Base-by-base conservation (phyloP, 2,888 invertebrate genomes). In the Lasioglossum lativentre region DNA sequence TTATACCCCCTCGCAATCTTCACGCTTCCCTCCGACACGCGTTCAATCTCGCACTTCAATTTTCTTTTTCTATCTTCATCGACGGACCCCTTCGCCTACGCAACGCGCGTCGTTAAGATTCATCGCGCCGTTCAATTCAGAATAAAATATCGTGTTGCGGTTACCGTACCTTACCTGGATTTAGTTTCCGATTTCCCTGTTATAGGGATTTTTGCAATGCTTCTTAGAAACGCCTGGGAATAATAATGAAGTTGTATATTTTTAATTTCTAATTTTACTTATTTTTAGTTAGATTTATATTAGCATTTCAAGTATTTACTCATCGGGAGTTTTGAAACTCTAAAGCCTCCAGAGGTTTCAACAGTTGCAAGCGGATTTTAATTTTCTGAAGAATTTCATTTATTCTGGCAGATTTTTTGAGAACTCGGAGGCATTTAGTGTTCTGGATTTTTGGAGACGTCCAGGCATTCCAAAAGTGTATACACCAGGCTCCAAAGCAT, bases 31-130 rank as follows among this genome's bases (percentile, higher is more conserved):
- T 42, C 71, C 42, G 34, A 30, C 47, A 16, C 30, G 30, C 68
- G 42, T 34, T 38, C 75, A 59, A 59, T 40, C 30, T 70, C 40
- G 4, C 23, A 40, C 34, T 63, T 56, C 83, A 72, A 45, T 72
- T 66, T 63, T 72, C 66, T 63, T 47, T 68, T 75, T 42, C 14
- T 34, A n/a, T 23, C 45, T 56, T 72, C 68, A 68, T 52, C 38
- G 52, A 68, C 47, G n/a, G 45, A 38, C 38, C n/a, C 52, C 30
- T 19, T 38, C 8, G 8, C 4, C 56, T 23, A 38, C 56, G 2
- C n/a, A 38, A 5, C 52, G 6, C 52, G 6, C 34, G 16, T 74
- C 74, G 56, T 14, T 47, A 34, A 56, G 38, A n/a, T 38, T 56
- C 52, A 74, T 56, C 16, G 52, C 56, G 30, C 12, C 19, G 8